Evolutionary conservation across 2,888 invertebrate genomes (phyloP).

Genomic region (Metellina segmentata): DNA sequence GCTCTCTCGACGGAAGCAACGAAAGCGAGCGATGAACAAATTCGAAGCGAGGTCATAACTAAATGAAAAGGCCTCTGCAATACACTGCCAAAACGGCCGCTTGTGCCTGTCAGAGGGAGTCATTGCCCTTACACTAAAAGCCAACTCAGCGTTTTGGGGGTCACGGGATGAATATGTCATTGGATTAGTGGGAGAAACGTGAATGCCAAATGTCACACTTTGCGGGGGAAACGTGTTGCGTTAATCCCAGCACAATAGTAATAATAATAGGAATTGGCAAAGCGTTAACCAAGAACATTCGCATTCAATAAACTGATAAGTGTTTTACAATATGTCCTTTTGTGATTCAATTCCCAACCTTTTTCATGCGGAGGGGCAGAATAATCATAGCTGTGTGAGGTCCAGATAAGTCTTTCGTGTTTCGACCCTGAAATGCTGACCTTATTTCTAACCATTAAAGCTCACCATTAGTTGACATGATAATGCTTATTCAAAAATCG

Average conservation of each 20-base stretch:
- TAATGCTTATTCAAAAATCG: neutral
- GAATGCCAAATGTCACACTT: neutral
- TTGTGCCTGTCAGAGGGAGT: constrained; percentile 14
- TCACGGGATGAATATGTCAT: constrained; percentile 21
- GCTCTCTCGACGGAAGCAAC: neutral
- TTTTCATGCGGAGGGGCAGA: neutral
- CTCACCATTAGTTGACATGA: neutral
- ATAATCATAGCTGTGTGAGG: neutral
- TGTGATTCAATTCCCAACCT: neutral
- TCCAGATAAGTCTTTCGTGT: neutral
- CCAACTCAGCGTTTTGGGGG: constrained; percentile 5
- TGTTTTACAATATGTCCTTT: too few relatives aligned
- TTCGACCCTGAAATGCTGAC: neutral
- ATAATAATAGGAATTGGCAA: neutral
- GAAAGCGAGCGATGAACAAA: neutral
- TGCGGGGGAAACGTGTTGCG: neutral
- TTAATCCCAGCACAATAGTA: neutral
- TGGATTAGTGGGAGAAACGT: neutral
- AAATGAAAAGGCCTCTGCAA: neutral
- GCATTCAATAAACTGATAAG: too few relatives aligned
- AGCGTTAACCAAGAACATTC: too few relatives aligned
- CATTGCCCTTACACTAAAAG: constrained; percentile 23
- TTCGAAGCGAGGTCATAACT: neutral
- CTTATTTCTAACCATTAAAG: neutral
- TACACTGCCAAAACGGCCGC: constrained; percentile 17